Evolutionary conservation across 2,888 invertebrate species (phyloP).

Genomic region (Linnaemya tessellans): DNA sequence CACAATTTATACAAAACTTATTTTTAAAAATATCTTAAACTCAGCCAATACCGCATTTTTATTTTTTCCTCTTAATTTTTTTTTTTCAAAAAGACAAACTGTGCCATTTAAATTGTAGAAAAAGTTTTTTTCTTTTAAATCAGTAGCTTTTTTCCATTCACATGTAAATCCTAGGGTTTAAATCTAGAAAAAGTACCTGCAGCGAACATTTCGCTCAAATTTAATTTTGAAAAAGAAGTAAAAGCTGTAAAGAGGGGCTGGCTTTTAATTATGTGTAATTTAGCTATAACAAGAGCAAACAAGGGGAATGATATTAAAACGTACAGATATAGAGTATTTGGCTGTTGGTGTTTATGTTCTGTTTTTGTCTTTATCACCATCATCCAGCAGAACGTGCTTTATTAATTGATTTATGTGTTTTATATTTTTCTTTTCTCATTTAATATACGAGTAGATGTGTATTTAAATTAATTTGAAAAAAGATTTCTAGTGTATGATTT

Average conservation of each 20-base stretch:
- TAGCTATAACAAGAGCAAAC: conserved; percentile 30
- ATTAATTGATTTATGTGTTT: conserved; percentile 65
- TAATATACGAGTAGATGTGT: conserved; percentile 38
- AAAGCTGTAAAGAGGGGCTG: not conserved
- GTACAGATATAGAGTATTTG: conserved; percentile 5
- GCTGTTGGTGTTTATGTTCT: conserved; percentile 12
- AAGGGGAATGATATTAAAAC: conserved; percentile 16
- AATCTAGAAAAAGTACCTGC: not conserved
- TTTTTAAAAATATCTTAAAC: no score
- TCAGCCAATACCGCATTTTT: no score
- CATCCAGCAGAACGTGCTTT: conserved; percentile 62
- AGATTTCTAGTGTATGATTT: conserved; percentile 65
- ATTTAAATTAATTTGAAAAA: conserved; percentile 62
- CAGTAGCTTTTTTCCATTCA: not conserved
- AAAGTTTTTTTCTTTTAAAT: no score
- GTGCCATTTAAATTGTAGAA: no score
- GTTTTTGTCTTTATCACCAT: conserved; percentile 29
- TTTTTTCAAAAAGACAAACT: no score
- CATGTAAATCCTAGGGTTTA: not conserved
- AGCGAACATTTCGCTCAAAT: not conserved
- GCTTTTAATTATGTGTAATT: conserved; percentile 31
- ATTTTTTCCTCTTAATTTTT: no score
- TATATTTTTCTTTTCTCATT: conserved; percentile 7
- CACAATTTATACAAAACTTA: no score
- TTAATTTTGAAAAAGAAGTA: not conserved